These are phyloP conservation scores for Pseudopleuronectes americanus DNA, from an alignment of 2,797 vertebrate genomes.

Conservation along the genomic window DNA sequence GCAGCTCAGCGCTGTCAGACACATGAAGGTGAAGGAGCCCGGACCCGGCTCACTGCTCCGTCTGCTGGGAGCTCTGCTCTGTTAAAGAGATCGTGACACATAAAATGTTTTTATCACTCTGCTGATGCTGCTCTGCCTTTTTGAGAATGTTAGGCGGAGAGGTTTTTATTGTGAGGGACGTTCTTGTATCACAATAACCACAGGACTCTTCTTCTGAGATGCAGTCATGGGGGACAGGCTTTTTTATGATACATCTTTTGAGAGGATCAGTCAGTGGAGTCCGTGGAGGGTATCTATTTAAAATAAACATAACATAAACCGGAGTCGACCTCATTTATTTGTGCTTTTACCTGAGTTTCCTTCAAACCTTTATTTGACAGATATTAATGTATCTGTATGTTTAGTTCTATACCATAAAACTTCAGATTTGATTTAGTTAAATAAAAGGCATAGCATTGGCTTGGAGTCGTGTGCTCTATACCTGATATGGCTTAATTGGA, in stretches of 20 bases:
- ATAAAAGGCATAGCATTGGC: too few relatives aligned
- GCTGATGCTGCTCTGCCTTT: not conserved
- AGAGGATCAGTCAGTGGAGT: not conserved
- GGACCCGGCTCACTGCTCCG: conserved; percentile 2
- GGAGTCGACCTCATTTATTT: not conserved
- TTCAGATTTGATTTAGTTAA: too few relatives aligned
- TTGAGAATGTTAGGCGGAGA: too few relatives aligned
- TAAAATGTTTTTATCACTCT: too few relatives aligned
- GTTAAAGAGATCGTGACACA: conserved; percentile 5
- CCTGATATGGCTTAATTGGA: too few relatives aligned
- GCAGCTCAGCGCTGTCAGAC: conserved; percentile 29
- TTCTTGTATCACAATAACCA: too few relatives aligned
- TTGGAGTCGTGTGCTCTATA: too few relatives aligned
- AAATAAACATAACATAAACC: not conserved
- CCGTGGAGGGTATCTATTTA: too few relatives aligned
- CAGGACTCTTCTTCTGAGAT: not conserved
- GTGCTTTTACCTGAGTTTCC: not conserved
- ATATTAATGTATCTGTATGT: too few relatives aligned
- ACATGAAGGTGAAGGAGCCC: conserved; percentile 29
- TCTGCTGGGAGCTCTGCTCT: not conserved
- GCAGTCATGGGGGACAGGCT: not conserved
- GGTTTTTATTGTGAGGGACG: too few relatives aligned
- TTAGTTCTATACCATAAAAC: too few relatives aligned
- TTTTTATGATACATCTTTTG: not conserved
- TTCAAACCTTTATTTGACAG: not conserved